Conservation (phyloP, 2,113 vertebrate genomes). For the Hippocampus comes region DNA sequence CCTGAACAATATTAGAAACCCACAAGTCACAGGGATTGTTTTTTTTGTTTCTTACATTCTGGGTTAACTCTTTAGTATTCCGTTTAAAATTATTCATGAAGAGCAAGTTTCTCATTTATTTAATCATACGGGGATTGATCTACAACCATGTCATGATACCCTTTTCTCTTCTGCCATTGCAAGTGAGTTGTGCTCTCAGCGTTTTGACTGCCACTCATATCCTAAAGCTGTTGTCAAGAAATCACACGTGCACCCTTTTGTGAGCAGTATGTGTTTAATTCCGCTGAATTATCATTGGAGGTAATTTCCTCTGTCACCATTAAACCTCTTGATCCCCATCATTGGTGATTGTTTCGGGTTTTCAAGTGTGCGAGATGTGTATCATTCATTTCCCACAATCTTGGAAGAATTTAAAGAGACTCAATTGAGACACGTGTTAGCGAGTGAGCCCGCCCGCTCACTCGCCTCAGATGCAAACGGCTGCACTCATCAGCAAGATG, state of each 20-base stretch:
- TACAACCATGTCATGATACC: neutral
- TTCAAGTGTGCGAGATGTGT: slow-evolving; percentile 58
- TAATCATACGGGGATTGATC: slow-evolving; percentile 20
- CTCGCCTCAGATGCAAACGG: slow-evolving; percentile 64
- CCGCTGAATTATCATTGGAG: slow-evolving; percentile 58
- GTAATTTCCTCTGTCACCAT: slow-evolving; percentile 59
- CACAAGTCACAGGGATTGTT: neutral
- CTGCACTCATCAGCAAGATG: slow-evolving; percentile 58
- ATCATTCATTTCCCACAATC: slow-evolving; percentile 66
- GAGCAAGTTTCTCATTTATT: neutral
- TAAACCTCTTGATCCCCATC: slow-evolving; percentile 69
- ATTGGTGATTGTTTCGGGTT: slow-evolving; percentile 59
- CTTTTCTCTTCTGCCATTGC: slow-evolving; percentile 23
- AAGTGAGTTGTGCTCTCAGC: neutral
- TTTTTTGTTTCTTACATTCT: neutral
- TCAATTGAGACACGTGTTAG: slow-evolving; percentile 53
- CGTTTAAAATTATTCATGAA: neutral
- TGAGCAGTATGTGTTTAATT: slow-evolving; percentile 47
- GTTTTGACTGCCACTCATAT: slow-evolving; percentile 20
- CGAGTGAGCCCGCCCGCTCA: slow-evolving; percentile 31
- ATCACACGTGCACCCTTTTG: slow-evolving; percentile 42
- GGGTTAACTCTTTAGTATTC: neutral
- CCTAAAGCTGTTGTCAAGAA: slow-evolving; percentile 25
- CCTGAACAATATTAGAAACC: slow-evolving; percentile 86
- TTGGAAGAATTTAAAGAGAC: slow-evolving; percentile 59